Conservation (phyloP, 2,888 invertebrate genomes). For the Scotopteryx bipunctaria region DNA sequence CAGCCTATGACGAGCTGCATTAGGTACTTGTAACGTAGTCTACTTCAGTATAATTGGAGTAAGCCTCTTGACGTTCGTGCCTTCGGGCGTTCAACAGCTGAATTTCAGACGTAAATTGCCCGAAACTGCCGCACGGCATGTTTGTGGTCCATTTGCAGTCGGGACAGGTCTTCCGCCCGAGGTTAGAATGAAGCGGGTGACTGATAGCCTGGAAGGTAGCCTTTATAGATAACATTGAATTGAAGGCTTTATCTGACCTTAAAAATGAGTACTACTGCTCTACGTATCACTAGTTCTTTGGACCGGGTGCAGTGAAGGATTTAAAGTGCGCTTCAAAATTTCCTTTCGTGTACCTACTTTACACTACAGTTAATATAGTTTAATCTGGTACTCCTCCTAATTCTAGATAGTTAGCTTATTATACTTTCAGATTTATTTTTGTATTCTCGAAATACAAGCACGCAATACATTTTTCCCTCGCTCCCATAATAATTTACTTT, state of each 20-base stretch:
- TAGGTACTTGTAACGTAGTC: neutral
- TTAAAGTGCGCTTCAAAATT: too few species aligned
- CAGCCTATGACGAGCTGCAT: neutral
- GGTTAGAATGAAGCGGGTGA: constrained; percentile 2
- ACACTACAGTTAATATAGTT: too few species aligned
- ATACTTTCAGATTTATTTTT: too few species aligned
- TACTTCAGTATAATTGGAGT: neutral
- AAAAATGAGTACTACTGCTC: too few species aligned
- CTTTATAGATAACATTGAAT: neutral
- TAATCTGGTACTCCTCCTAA: too few species aligned
- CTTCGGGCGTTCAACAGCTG: constrained; percentile 18
- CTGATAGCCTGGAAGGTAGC: constrained; percentile 5
- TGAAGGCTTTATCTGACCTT: neutral
- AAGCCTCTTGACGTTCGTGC: constrained; percentile 3
- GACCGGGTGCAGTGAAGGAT: too few species aligned
- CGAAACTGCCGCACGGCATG: constrained; percentile 9
- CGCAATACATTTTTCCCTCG: too few species aligned
- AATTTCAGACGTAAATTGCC: constrained; percentile 13
- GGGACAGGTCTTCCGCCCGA: constrained; percentile 4
- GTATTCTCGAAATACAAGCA: too few species aligned
- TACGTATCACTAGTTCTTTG: too few species aligned
- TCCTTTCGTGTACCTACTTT: too few species aligned
- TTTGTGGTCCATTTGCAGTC: constrained; percentile 13
- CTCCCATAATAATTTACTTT: too few species aligned
- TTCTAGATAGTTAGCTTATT: too few species aligned